A percentile compares a stretch with the other conserved stretches of the same genome.
Conservation (phyloP, 2,888 invertebrate species). For the Coremacera marginata region DNA sequence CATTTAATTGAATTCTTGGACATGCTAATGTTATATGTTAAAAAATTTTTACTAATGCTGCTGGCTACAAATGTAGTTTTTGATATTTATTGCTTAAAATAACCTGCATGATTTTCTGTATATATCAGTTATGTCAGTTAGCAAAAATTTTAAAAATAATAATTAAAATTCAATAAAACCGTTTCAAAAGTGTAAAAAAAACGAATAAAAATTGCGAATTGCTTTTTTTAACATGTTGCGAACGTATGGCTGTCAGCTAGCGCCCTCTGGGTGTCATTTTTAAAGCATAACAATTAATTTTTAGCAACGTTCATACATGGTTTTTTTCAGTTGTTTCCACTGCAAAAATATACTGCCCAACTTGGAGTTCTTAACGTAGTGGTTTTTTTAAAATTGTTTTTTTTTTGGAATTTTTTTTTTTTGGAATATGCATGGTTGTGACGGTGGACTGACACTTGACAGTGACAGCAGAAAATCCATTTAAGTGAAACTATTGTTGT, state of each 20-base stretch:
- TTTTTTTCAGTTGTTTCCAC: no score
- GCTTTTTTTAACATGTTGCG: conserved; percentile 12
- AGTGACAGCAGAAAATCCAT: conserved; percentile 26
- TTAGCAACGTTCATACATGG: not conserved
- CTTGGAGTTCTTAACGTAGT: no score
- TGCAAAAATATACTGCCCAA: no score
- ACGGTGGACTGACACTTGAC: conserved; percentile 20
- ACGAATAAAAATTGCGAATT: not conserved
- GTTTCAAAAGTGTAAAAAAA: conserved; percentile 4
- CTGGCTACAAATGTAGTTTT: no score
- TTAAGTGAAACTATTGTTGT: conserved; percentile 7
- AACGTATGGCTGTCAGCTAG: conserved; percentile 29
- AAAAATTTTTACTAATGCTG: no score
- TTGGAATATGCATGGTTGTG: not conserved
- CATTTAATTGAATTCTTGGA: no score
- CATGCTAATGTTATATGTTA: no score
- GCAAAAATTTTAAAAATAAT: conserved; percentile 1
- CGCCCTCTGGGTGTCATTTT: conserved; percentile 32
- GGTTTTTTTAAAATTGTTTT: not conserved
- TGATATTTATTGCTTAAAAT: no score
- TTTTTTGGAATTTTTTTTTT: not conserved
- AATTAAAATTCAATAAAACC: conserved; percentile 27
- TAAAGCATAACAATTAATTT: conserved; percentile 32
- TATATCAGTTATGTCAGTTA: not conserved
- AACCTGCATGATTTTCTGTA: no score